Conservation (phyloP, 2,113 vertebrate genomes). For the Pteronura brasiliensis region DNA sequence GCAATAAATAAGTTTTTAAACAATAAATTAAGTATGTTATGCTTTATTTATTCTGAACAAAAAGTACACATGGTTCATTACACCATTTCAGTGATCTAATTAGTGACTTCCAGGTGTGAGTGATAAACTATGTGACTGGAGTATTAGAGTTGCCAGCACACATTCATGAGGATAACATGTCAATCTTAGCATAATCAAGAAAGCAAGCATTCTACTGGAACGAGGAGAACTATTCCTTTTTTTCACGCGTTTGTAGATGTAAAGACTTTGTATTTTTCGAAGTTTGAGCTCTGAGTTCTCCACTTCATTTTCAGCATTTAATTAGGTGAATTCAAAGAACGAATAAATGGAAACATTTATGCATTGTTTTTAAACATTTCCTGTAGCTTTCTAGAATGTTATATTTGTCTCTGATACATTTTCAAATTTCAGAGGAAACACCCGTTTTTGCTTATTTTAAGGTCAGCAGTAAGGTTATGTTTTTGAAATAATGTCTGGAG, state of each 20-base stretch:
- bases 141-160: neutral
- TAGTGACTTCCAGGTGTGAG: neutral
- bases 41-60: neutral
- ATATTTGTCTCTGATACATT: neutral
- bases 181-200: neutral
- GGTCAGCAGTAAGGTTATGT: conserved; percentile 39
- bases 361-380: conserved; percentile 22
- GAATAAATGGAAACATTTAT: conserved; percentile 1
- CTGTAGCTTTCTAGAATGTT: conserved; percentile 7
- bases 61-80: neutral
- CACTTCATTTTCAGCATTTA: neutral
- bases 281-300: neutral
- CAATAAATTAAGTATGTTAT: neutral
- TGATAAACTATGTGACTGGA: neutral
- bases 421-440: conserved; percentile 51
- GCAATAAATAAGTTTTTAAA: neutral
- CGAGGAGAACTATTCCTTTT: neutral
- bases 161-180: neutral
- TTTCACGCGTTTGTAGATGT: neutral
- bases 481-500: conserved; percentile 51
- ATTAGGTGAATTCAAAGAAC: conserved; percentile 15
- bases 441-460: conserved; percentile 40
- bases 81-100: neutral
- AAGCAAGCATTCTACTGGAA: neutral
- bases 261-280: neutral